Base-by-base conservation (phyloP, 2,797 vertebrate species). In the Sandelia bainsii region DNA sequence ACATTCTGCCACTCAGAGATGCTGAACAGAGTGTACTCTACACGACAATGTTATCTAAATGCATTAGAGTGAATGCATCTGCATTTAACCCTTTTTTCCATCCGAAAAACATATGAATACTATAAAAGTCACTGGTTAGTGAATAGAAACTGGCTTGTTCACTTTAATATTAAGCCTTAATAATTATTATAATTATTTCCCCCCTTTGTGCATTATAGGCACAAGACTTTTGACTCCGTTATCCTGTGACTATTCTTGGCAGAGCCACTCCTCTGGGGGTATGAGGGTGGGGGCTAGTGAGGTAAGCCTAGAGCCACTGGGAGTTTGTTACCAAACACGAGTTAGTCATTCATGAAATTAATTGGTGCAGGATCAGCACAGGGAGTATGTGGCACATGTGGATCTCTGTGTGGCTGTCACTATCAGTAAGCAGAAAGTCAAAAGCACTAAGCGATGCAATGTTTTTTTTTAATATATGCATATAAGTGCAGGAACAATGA, bases 311-410 rank as follows among this genome's bases (percentile, higher is more conserved):
- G 76, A 83, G 79, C 92, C 84, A 87, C 69, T 79, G 89, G 91
- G 91, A 92, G 86, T 92, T 89, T 90, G 87, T 90, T 90, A 91
- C 85, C 92, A 90, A 93, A 92, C 89, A 91, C 12, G 65, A 93
- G 89, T 92, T 93, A 94, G 90, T 90, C 92, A 92, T 92, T 94
- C 93, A 93, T 94, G 91, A 93, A 94, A 95, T 94, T 85, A 92
- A 93, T 93, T 92, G 89, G 86, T 92, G 79, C 84, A 82, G 87
- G 81, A 91, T 90, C 84, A 88, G 77, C 75, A 87, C 61, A 50
- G 70, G 29, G 83, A 80, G 66, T 68, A 72, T 76, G 85, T 81
- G 78, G 84, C 80, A 77, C 83, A 84, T 83, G 80, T 77, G 45
- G 58, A 75, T 69, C 75, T 74, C 67, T 79, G 75, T 71, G 62